These are phyloP conservation scores for Esperia sulphurella DNA, from an alignment of 2,888 invertebrate genomes.

Conservation along the genomic window DNA sequence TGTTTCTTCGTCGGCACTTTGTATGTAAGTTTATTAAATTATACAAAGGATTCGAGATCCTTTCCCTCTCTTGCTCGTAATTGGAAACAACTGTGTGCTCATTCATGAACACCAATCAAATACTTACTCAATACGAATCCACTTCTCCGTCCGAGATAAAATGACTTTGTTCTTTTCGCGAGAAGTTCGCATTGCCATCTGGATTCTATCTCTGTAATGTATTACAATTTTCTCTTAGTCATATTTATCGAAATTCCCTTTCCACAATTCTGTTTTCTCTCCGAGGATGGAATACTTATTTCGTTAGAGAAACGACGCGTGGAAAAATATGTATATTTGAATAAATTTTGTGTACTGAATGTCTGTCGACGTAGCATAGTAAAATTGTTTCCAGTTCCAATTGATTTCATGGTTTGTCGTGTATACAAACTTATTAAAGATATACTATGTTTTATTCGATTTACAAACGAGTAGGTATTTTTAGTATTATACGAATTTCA, in stretches of 20 bases:
- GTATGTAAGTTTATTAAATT: too few relatives aligned
- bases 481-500: too few relatives aligned
- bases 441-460: too few relatives aligned
- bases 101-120: slow-evolving; percentile 27
- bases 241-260: slow-evolving; percentile 46
- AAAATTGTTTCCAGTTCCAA: slow-evolving; percentile 13
- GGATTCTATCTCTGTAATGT: slow-evolving; percentile 44
- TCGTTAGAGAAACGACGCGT: slow-evolving; percentile 51
- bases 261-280: slow-evolving; percentile 47
- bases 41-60: slow-evolving; percentile 11
- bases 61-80: slow-evolving; percentile 19
- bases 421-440: too few relatives aligned
- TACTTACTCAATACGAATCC: slow-evolving; percentile 27
- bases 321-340: slow-evolving; percentile 44
- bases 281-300: slow-evolving; percentile 42
- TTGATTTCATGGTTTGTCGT: not conserved
- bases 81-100: slow-evolving; percentile 32
- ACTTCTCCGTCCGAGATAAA: slow-evolving; percentile 35
- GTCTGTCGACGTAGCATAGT: slow-evolving; percentile 42
- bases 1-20: too few relatives aligned
- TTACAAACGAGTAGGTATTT: too few relatives aligned
- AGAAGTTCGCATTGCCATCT: slow-evolving; percentile 43
- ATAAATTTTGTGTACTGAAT: slow-evolving; percentile 45
- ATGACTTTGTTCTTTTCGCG: slow-evolving; percentile 38
- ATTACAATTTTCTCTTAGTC: slow-evolving; percentile 46